Evolutionary conservation across 2,888 invertebrate genomes (phyloP).

Genomic region (Plebejus argus): DNA sequence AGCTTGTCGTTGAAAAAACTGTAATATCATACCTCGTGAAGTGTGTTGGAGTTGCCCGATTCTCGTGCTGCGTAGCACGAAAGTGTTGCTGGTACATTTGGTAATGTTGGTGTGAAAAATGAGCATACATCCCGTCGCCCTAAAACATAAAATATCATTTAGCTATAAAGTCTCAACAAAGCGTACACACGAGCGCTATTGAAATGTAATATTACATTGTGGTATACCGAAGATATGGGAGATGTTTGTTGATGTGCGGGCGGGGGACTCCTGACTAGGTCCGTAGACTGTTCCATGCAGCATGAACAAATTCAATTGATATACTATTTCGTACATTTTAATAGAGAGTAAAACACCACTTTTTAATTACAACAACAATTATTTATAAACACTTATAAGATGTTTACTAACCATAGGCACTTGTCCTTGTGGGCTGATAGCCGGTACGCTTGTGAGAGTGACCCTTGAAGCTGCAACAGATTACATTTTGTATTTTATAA

Average conservation of each 20-base stretch:
- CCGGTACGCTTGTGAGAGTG: slow-evolving; percentile 78
- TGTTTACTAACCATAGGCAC: slow-evolving; percentile 83
- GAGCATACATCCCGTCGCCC: slow-evolving; percentile 77
- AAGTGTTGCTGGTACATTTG: slow-evolving; percentile 78
- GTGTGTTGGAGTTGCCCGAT: slow-evolving; percentile 64
- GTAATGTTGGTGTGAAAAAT: slow-evolving; percentile 77
- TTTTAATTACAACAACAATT: not conserved
- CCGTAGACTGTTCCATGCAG: slow-evolving; percentile 82
- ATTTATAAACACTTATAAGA: slow-evolving; percentile 14
- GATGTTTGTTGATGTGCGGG: slow-evolving; percentile 92
- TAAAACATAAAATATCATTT: slow-evolving; percentile 47
- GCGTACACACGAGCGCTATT: not conserved
- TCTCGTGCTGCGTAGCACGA: slow-evolving; percentile 74
- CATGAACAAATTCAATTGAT: slow-evolving; percentile 54
- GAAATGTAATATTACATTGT: slow-evolving; percentile 54
- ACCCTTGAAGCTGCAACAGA: slow-evolving; percentile 71
- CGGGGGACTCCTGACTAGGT: slow-evolving; percentile 87
- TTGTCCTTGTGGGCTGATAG: slow-evolving; percentile 82
- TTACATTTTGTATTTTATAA: not conserved
- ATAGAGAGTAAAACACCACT: not conserved
- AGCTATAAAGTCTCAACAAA: not conserved
- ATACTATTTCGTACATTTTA: slow-evolving; percentile 41
- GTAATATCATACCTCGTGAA: slow-evolving; percentile 60
- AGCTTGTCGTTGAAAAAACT: no score
- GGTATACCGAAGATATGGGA: slow-evolving; percentile 85